These are phyloP conservation scores for Boloria selene DNA, from an alignment of 2,888 invertebrate species.

Conservation along the genomic window DNA sequence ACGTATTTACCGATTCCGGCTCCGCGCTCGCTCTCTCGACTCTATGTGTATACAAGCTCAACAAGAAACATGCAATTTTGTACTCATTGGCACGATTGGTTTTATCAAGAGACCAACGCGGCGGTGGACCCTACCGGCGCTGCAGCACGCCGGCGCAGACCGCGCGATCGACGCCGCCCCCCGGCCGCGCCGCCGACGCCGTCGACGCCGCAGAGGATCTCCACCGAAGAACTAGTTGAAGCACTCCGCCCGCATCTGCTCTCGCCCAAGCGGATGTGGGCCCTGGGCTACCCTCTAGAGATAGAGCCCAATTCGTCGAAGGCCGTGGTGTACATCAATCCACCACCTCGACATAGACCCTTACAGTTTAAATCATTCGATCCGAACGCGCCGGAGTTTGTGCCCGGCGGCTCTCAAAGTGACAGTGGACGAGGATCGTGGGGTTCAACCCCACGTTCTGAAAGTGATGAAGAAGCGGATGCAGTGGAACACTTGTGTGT, in stretches of 20 bases:
- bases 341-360: slow-evolving; percentile 73
- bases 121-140: slow-evolving; percentile 70
- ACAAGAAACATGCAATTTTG: slow-evolving; percentile 74
- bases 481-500: slow-evolving; percentile 85
- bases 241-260: slow-evolving; percentile 85
- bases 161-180: slow-evolving; percentile 74
- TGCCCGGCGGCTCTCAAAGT: slow-evolving; percentile 79
- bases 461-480: slow-evolving; percentile 82
- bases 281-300: slow-evolving; percentile 88
- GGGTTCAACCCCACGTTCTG: slow-evolving; percentile 80
- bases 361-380: slow-evolving; percentile 76
- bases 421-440: slow-evolving; percentile 81
- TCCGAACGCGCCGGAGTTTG: slow-evolving; percentile 86
- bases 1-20: slow-evolving; percentile 69
- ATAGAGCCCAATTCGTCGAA: slow-evolving; percentile 82
- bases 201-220: slow-evolving; percentile 74
- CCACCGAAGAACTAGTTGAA: slow-evolving; percentile 81
- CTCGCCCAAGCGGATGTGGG: slow-evolving; percentile 83
- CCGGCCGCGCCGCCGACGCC: slow-evolving; percentile 64
- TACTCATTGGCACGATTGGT: slow-evolving; percentile 75
- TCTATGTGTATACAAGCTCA: slow-evolving; percentile 79
- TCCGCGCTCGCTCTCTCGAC: slow-evolving; percentile 74
- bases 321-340: slow-evolving; percentile 84
- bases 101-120: slow-evolving; percentile 77
- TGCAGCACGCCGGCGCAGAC: slow-evolving; percentile 71